Base-by-base conservation (phyloP, 2,888 invertebrate genomes). In the Scrobipalpa costella region DNA sequence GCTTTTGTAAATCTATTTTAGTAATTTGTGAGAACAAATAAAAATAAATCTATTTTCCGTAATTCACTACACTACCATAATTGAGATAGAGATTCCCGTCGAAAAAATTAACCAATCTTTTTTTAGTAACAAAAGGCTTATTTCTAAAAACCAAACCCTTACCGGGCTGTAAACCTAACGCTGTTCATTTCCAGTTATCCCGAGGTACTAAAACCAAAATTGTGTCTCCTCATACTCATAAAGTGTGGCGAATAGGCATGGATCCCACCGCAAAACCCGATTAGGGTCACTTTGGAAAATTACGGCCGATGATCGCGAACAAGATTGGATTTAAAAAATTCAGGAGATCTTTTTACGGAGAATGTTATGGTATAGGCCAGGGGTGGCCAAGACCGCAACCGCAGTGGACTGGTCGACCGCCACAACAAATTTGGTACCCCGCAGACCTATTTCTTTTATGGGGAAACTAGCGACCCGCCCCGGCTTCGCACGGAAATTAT, bases 271-370 rank as follows among this genome's bases (percentile, higher is more conserved):
- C 60, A 60, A 47, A 21, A 44, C 34, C 17, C 60, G 44, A 44
- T 61, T 50, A 61, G 61, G 61, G 52, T 61, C 61, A 61, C 61
- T 61, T 38, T 49, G 17, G 52, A 13, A 52, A 61, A 61, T 61
- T 50, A 61, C 34, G 52, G 34, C 17, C 61, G 34, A 52, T 61
- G 50, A 61, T 61, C 36, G 49, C 49, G 9, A 49, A n/a, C 52
- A 49, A 52, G 61, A 61, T 61, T 61, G 61, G 61, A 50, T 50
- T 61, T 61, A 36, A 61, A 61, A 61, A 61, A 61, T 61, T 61
- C 61, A 61, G 52, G 6, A 33, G 11, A 33, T 13, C 36, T 19
- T 47, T 59, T 59, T 59, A 59, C 58, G 19, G 40, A 19, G 40
- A 60, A 60, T 49, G 47, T 47, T 60, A 47, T 57, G 57, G 57